These are phyloP conservation scores for Amblyornis subalaris DNA, from an alignment of 2,113 vertebrate genomes.

Conservation along the genomic window DNA sequence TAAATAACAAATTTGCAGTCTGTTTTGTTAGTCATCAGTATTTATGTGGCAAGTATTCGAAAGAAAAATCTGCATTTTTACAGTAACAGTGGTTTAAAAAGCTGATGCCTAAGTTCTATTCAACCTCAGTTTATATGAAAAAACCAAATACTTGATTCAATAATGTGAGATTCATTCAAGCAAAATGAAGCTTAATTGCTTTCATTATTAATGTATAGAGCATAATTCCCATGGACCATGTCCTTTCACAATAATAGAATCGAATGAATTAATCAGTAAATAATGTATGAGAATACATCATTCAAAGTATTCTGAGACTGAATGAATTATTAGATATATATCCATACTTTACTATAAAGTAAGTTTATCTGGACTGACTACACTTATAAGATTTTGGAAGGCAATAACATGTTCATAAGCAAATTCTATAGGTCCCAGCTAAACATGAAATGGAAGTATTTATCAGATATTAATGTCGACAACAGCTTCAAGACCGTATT, in stretches of 20 bases:
- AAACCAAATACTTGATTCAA: not conserved
- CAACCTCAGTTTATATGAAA: not conserved
- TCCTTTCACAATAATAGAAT: not conserved
- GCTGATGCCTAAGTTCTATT: not conserved
- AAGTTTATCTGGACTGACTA: not conserved
- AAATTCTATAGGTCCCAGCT: not conserved
- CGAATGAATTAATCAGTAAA: not conserved
- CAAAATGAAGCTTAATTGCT: conserved; percentile 7
- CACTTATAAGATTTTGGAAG: not conserved
- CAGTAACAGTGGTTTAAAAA: not conserved
- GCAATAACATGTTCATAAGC: not conserved
- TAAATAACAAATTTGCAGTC: not conserved
- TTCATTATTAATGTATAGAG: not conserved
- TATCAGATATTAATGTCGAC: not conserved
- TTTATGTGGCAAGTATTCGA: not conserved
- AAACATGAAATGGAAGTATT: not conserved
- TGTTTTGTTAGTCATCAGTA: not conserved
- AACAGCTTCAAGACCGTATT: not conserved
- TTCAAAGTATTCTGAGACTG: not conserved
- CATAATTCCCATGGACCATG: not conserved
- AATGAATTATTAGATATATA: not conserved
- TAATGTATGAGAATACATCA: not conserved
- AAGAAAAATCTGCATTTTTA: not conserved
- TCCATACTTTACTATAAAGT: not conserved
- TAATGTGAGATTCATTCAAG: not conserved